A percentile compares a stretch with the other conserved stretches of the same genome.
Evolutionary conservation across 2,888 invertebrate genomes (phyloP).

Genomic region (Gandaritis pyraliata): DNA sequence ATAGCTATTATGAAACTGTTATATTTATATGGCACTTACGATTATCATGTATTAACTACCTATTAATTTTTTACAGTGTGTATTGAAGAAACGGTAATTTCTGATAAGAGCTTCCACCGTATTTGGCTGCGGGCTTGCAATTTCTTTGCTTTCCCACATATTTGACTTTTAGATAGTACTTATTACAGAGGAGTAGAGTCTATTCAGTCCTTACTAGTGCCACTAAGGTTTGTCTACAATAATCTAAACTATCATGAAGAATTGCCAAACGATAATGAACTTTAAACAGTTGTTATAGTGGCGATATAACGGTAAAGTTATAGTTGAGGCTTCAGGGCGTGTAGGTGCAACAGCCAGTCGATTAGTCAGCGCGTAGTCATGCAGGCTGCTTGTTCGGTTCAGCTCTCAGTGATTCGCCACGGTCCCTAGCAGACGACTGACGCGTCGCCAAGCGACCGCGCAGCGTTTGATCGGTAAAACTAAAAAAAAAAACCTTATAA

Average conservation of each 20-base stretch:
- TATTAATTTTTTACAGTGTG: too few species aligned
- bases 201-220: conserved; percentile 26
- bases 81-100: conserved; percentile 20
- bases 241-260: conserved; percentile 8
- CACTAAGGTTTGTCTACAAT: conserved; percentile 17
- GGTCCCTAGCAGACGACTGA: conserved; percentile 57
- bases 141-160: conserved; percentile 34
- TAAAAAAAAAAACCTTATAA: conserved; percentile 21
- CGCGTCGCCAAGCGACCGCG: conserved; percentile 71
- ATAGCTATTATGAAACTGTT: too few species aligned
- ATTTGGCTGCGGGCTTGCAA: conserved; percentile 50
- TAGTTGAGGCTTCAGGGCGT: conserved; percentile 54
- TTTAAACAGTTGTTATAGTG: conserved; percentile 12
- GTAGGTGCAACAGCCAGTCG: conserved; percentile 67
- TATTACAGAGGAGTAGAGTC: conserved; percentile 28
- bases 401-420: conserved; percentile 59
- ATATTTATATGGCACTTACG: too few species aligned
- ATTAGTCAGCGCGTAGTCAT: conserved; percentile 77
- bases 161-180: background rate
- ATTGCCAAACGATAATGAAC: conserved; percentile 18
- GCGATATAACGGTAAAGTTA: conserved; percentile 5
- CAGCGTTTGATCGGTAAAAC: conserved; percentile 72
- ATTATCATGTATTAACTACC: too few species aligned
- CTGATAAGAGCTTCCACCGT: conserved; percentile 57
- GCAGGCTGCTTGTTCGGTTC: conserved; percentile 60